Base-by-base conservation (phyloP, 1,140 invertebrate genomes). In the Aphidius gifuensis region DNA sequence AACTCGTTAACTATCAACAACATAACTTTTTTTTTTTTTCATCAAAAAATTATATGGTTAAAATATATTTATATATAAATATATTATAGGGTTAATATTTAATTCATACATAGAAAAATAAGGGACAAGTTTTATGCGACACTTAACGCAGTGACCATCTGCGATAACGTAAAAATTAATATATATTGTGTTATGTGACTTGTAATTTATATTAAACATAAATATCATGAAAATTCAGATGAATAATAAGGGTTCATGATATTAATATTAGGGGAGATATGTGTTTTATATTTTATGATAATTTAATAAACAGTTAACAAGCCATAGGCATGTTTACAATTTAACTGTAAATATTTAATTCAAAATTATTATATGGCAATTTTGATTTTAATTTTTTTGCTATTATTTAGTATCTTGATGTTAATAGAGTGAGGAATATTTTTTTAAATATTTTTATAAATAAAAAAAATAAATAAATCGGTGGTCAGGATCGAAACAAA, bases 121-220 rank as follows among this genome's bases (percentile, higher is more conserved):
- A 32, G 23, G 23, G 23, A 69, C 70, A 71, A 63, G 70, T 68
- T 77, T 75, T 78, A 77, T 74, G 67, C 71, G 74, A 73, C 73
- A 74, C 70, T 77, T 74, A 71, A 68, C 69, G 70, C 68, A 67
- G 67, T 46, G 62, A 66, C 76, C 76, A 78, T 78, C 77, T 79
- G 77, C 47, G 45, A 59, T 16, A 40, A 11, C 49, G 42, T 56
- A 61, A 51, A 65, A 44, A 59, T 55, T 55, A 48, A 61, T 51
- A 39, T n/a, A 8, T 11, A 6, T 6, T 48, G n/a, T 42, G 32
- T 21, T 21, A 49, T n/a, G 21, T 6, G 21, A 32, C 23, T 32
- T 32, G 23, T 32, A 32, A 32, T 32, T 32, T 32, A 32, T 32
- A 32, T 32, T 32, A 32, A 32, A 32, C 23, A 32, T 32, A 32